Evolutionary conservation across 2,113 vertebrate genomes (phyloP), one percentile per base, ranked within the genome.

Genomic region (Sander vitreus): DNA sequence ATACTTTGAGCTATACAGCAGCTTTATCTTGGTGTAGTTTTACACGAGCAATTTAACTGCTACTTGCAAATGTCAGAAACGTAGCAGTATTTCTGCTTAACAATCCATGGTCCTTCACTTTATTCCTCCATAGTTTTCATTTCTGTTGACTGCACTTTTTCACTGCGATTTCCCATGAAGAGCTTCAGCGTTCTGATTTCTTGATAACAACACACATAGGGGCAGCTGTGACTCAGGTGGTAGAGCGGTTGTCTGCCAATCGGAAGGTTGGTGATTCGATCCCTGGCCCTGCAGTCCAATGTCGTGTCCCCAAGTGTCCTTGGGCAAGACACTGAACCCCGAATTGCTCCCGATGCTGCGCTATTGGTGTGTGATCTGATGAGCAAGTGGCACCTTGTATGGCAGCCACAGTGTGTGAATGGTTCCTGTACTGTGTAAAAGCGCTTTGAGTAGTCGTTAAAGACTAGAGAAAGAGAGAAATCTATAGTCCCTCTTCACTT

Each of bases 131-230:
- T 21, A 45, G 13, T 68, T 68, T 57, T 58, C 25, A 68, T 53
- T 69, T 30, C 48, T 16, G n/a, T 27, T 23, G n/a, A 66, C 27
- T 55, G 27, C 33, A 50, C 30, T 16, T 57, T 15, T 80, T n/a
- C 62, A 33, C 57, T 27, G 3, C 48, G 43, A 80, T 76, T 74
- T 60, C 47, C 70, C 14, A 23, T 27, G 23, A 74, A 74, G 12
- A 54, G 74, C 65, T 74, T 74, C 59, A 76, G 7, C 36, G 6
- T 71, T 58, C n/a, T 25, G 51, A 76, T 81, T 73, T 68, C 69
- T 60, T 33, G 19, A 64, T 73, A 69, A 62, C 21, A 59, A 30
- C 73, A 33, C 45, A 54, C 5, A 54, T 3, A 27, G 27, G 2
- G 36, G 36, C 8, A 7, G 36, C 36, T 39, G 36, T 8, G 36